Evolutionary conservation across 1,140 invertebrate genomes (phyloP), one percentile per base, ranked within the genome.

Genomic region (Drosophila subpulchrella): DNA sequence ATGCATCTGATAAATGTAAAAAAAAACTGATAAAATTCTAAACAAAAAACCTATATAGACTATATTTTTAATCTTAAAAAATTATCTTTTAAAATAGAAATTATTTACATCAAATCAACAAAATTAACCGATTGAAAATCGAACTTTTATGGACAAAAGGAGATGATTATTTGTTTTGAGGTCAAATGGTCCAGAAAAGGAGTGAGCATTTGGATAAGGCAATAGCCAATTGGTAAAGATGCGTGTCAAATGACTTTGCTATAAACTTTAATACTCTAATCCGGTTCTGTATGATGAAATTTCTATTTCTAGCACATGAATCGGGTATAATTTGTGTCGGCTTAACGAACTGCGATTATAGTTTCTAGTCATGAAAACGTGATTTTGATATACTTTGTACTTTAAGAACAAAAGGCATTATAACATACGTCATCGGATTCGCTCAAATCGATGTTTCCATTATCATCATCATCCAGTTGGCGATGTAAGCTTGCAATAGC

Each of bases 391-490:
- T 34, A 51, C 27, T 50, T 50, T 51, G 32, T 3, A 36, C 12
- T 36, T 36, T 51, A 11, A 36, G 32, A 13, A 41, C 11, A 57
- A 41, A 42, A 13, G 20, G 32, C 20, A 6, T 20, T 65, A 75
- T 66, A 30, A 93, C 96, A 95, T 94, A 98, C 97, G 94, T 98
- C 98, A 93, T 98, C 97, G 68, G 97, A 98, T 94, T 99, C 98
- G 65, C 96, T 96, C 44, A 98, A 94, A 93, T 99, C 97, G 60
- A 99, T 96, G 93, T 97, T 97, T 59, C 98, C 98, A 94, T 98
- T 97, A 57, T 96, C 96, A 94, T 99, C 98, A 91, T 98, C 98
- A 92, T 98, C 98, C 55, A 98, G 94, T 92, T 98, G 96, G 58
- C 95, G 94, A 93, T 99, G 98, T 5, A 99, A 94, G 67, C 95